Evolutionary conservation across 2,888 invertebrate genomes (phyloP).

Genomic region (Eupithecia dodoneata): DNA sequence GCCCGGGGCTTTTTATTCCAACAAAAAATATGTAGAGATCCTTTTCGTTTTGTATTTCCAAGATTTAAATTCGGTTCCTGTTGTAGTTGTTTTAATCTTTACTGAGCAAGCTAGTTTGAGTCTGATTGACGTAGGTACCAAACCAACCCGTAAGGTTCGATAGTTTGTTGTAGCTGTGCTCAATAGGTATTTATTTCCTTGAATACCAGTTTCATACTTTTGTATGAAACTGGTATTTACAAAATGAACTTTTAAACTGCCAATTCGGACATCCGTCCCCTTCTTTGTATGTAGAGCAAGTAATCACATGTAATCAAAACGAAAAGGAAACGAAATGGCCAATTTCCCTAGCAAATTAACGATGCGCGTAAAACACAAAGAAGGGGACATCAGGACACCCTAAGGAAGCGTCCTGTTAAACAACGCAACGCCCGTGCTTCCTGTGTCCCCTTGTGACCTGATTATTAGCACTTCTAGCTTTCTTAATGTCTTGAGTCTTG

Average conservation of each 20-base stretch:
- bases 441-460: constrained; percentile 70
- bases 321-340: constrained; percentile 46
- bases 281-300: constrained; percentile 18
- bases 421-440: constrained; percentile 76
- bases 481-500: constrained; percentile 51
- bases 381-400: constrained; percentile 55
- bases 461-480: constrained; percentile 62
- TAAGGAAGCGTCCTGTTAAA: constrained; percentile 79
- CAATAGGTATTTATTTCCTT: neutral
- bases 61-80: constrained; percentile 1
- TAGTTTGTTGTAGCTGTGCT: neutral
- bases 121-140: neutral
- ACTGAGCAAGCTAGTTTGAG: neutral
- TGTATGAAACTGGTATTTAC: no score
- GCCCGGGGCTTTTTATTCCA: constrained; percentile 14
- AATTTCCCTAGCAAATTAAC: constrained; percentile 53
- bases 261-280: constrained; percentile 5
- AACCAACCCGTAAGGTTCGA: no score
- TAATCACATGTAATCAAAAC: constrained; percentile 30
- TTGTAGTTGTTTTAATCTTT: constrained; percentile 1
- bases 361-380: constrained; percentile 51
- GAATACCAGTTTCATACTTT: constrained; percentile 3
- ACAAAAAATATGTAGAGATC: constrained; percentile 14
- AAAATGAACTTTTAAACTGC: constrained; percentile 13
- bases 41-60: constrained; percentile 9